Conservation (phyloP, 1,140 invertebrate species). For the Brachionus rubens region DNA sequence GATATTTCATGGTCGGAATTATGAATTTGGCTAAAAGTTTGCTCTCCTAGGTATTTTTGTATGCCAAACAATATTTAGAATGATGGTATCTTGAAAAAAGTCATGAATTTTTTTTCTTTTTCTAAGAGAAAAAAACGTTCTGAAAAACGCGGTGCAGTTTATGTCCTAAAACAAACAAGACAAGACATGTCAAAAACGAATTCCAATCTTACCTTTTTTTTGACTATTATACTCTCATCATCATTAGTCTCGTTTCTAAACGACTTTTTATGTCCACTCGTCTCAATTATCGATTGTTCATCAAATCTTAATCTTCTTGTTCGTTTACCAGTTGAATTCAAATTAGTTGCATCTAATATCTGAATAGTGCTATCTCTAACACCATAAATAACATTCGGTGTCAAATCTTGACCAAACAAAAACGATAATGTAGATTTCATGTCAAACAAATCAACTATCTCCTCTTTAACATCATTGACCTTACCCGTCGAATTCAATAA, state of each 20-base stretch:
- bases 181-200: too few relatives aligned
- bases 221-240: neutral
- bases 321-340: neutral
- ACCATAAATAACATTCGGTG: too few relatives aligned
- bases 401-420: neutral
- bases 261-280: constrained; percentile 23
- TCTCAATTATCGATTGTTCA: constrained; percentile 15
- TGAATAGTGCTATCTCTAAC: neutral
- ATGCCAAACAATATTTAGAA: too few relatives aligned
- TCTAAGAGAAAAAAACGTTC: neutral
- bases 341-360: neutral
- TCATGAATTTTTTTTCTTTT: too few relatives aligned
- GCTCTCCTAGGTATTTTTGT: too few relatives aligned
- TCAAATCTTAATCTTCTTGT: neutral
- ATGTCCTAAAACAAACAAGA: too few relatives aligned
- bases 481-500: neutral
- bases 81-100: too few relatives aligned
- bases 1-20: too few relatives aligned
- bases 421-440: constrained; percentile 1
- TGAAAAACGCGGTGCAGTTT: too few relatives aligned
- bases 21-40: too few relatives aligned
- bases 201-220: constrained; percentile 17
- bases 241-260: neutral
- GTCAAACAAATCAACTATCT: neutral
- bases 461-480: neutral